Base-by-base conservation (phyloP, 2,797 vertebrate genomes). In the Danio tinwini region DNA sequence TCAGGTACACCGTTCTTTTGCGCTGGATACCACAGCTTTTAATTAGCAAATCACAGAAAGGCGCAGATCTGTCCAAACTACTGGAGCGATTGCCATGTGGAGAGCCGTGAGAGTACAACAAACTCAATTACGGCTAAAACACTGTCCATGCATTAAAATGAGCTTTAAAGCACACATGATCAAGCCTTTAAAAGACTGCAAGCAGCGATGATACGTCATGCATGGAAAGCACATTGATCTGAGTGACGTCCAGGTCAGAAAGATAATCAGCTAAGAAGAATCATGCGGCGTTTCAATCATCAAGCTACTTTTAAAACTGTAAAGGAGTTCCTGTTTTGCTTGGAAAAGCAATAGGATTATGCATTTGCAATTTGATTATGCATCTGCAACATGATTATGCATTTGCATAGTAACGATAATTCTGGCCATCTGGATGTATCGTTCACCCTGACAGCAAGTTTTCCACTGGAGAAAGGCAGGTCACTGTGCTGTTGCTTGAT, bases 11-110 rank as follows among this genome's bases (percentile, higher is more conserved):
- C 0, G 19, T 73, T 63, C 44, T 71, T 79, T 69, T 76, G 76
- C 63, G 21, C 68, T 55, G 78, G 78, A 69, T 78, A 82, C 71
- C 78, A 68, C 67, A 50, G 69, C 86, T 88, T 85, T 86, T 81
- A 85, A 76, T 85, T 85, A 85, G 82, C 64, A 68, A 59, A 63
- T 44, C 40, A 69, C 68, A 69, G 77, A 61, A 81, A 82, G 56
- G 76, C 61, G 52, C 19, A 49, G 67, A 75, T 47, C 19, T 19
- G 71, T 5, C 67, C 44, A 77, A 83, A 63, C 47, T 62, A 53
- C 59, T 67, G 56, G 64, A 80, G 63, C 29, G 44, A 47, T 65
- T 55, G 68, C 68, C 77, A 62, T 42, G 64, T 59, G 76, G 63
- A 69, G 59, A 69, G 62, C 71, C 44, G 52, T 40, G 58, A 53